A percentile compares a stretch with the other conserved stretches of the same genome.
phyloP scores from a whole-genome alignment of 2,888 invertebrate genomes.

The Dryobota labecula region DNA sequence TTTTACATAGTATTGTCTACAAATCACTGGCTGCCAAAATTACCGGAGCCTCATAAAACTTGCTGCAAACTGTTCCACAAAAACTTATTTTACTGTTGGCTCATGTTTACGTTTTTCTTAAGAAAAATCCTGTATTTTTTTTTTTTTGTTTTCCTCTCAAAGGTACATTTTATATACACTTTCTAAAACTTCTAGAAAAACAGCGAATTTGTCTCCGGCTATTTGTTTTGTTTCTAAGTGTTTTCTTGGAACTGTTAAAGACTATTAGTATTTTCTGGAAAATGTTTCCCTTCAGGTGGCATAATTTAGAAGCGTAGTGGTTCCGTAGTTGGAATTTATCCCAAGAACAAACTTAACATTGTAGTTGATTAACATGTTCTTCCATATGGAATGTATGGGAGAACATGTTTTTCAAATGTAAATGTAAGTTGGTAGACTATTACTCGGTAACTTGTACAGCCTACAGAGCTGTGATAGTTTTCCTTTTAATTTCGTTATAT shows the following conservation, averaged over 20 bases:
- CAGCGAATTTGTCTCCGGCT: not conserved
- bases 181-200: not conserved
- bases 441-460: too few relatives aligned
- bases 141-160: not conserved
- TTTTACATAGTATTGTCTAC: not conserved
- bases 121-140: not conserved
- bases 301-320: not conserved
- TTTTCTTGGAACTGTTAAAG: constrained; percentile 3
- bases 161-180: not conserved
- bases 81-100: not conserved
- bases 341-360: too few relatives aligned
- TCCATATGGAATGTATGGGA: too few relatives aligned
- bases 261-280: not conserved
- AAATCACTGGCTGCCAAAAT: not conserved
- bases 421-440: too few relatives aligned
- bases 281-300: not conserved
- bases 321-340: too few relatives aligned
- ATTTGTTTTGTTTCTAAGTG: not conserved
- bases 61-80: constrained; percentile 7
- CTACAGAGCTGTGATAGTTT: too few relatives aligned
- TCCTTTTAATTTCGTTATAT: too few relatives aligned
- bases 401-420: too few relatives aligned
- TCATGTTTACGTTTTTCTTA: not conserved
- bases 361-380: too few relatives aligned
- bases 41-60: constrained; percentile 17